Conservation (phyloP, 2,888 invertebrate genomes). For the Sabatieria punctata region DNA sequence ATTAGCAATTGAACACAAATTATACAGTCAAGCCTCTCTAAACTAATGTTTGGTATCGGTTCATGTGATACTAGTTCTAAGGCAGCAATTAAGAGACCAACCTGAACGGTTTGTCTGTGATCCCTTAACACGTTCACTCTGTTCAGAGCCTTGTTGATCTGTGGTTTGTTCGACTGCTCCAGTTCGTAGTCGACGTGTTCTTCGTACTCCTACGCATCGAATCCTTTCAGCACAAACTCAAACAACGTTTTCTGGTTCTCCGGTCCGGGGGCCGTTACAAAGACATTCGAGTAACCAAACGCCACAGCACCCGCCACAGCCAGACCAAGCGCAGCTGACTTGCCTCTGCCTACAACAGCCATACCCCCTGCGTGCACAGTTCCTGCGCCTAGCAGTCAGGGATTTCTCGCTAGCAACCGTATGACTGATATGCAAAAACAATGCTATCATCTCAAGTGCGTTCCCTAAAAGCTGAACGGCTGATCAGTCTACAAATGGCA, state of each 20-base stretch:
- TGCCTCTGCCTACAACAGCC: constrained; percentile 60
- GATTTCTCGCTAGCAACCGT: too few species aligned
- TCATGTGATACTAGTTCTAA: too few species aligned
- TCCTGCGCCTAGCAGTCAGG: too few species aligned
- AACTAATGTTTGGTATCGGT: too few species aligned
- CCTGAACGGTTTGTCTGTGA: constrained; percentile 29
- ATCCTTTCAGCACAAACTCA: constrained; percentile 79
- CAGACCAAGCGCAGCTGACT: constrained; percentile 88
- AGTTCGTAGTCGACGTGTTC: constrained; percentile 90
- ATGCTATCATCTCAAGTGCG: too few species aligned
- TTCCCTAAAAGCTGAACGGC: too few species aligned
- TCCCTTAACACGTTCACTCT: constrained; percentile 61
- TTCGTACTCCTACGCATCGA: constrained; percentile 66
- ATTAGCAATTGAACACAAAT: too few species aligned
- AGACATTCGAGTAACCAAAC: constrained; percentile 67
- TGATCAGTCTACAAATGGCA: too few species aligned
- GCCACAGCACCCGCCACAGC: constrained; percentile 51
- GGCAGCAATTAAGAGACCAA: too few species aligned
- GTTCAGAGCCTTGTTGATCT: constrained; percentile 87
- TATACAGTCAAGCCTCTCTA: too few species aligned
- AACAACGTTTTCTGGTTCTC: constrained; percentile 94
- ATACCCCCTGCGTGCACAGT: too few species aligned
- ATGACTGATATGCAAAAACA: too few species aligned
- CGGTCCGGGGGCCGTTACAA: constrained; percentile 91
- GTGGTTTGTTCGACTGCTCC: constrained; percentile 80